Percentiles rank a stretch among this genome's conserved stretches.
These are phyloP conservation scores for Cynocephalus volans DNA, from an alignment of 2,113 vertebrate species.

Conservation along the genomic window DNA sequence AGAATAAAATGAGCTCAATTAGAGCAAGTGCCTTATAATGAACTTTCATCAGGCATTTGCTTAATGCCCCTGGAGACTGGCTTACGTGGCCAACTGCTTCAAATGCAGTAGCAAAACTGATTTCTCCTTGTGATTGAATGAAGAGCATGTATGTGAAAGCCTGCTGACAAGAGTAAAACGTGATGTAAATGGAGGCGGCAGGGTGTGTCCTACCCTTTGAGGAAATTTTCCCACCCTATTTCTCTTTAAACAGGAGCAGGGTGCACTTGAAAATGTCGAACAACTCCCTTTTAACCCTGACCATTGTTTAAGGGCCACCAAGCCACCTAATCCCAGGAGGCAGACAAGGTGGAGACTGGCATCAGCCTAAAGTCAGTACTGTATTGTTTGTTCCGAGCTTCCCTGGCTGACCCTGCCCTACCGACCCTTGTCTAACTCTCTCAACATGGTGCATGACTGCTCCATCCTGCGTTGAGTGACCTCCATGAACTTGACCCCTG, in stretches of 20 bases:
- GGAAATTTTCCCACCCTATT: neutral
- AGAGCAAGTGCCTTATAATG: neutral
- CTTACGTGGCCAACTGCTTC: constrained; percentile 18
- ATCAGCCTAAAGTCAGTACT: constrained; percentile 7
- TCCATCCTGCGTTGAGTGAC: neutral
- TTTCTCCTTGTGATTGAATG: neutral
- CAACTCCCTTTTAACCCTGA: constrained; percentile 6
- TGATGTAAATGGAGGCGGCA: neutral
- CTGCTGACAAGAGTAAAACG: neutral
- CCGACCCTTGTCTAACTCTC: neutral
- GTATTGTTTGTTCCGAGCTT: neutral
- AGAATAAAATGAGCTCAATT: constrained; percentile 56
- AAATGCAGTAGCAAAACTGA: constrained; percentile 5
- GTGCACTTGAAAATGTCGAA: constrained; percentile 16
- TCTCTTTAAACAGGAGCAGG: constrained; percentile 9
- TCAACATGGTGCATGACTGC: neutral
- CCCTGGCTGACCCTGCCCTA: neutral
- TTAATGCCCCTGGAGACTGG: constrained; percentile 3
- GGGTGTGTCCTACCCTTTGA: neutral
- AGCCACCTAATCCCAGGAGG: neutral
- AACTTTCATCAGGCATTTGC: constrained; percentile 31
- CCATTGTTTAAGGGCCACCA: neutral
- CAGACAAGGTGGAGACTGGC: neutral
- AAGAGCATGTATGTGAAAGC: neutral
- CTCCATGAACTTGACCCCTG: neutral